Base-by-base conservation (phyloP, 1,140 invertebrate species). In the Eupeodes corollae region DNA sequence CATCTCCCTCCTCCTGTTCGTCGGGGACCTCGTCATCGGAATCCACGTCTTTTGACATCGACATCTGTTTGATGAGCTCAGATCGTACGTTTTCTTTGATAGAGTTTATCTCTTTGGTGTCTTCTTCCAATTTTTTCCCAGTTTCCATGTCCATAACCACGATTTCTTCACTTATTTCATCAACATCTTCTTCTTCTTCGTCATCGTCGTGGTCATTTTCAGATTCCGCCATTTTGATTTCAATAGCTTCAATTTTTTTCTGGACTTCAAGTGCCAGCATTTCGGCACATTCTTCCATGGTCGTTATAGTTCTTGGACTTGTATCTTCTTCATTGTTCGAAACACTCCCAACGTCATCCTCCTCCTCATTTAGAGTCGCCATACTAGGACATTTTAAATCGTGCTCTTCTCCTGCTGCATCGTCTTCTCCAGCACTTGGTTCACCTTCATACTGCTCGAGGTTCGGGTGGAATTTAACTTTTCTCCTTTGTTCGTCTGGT, bases 91-190 rank as follows among this genome's bases (percentile, higher is more conserved):
- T 10, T 11, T 37, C 10, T 37, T 37, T 37, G 35, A 3, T 14
- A 8, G 19, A 26, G 14, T 30, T 26, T 6, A 61, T n/a, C 37
- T 61, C 59, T 3, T 54, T 33, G 10, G 21, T 40, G n/a, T 39
- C 38, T 9, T 15, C 13, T 8, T 19, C 13, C 14, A n/a, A 12
- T 39, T 6, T 15, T 15, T 42, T n/a, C 10, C 39, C 37, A 16
- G 13, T 47, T 42, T 58, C 53, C 47, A 56, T 42, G 30, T 60
- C 59, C 9, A 50, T 32, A 16, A 62, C 57, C 3, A 59, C 18
- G 13, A 65, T 65, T 51, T 65, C 63, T 21, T 65, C 63, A 48
- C 62, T 61, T 16, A 65, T 65, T 19, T 65, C 61, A 31, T 64
- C 61, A n/a, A 26, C 15, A 33, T 32, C 32, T 26, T 35, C 14